Evolutionary conservation across 2,888 invertebrate genomes (phyloP), one percentile per base, ranked within the genome.

Genomic region (Drosophila tanythrix): DNA sequence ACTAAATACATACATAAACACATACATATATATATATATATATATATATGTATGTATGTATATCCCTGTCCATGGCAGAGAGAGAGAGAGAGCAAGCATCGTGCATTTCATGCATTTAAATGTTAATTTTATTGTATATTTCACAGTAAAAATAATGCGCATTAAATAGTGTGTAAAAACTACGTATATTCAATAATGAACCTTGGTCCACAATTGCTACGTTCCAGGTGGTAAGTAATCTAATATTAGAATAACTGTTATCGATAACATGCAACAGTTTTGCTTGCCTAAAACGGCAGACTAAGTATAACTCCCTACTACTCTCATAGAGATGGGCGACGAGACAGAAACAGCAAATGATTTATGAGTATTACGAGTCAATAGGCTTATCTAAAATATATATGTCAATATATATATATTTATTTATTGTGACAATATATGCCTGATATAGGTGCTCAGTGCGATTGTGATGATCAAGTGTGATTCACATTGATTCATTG

Each of bases 71-170:
- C 65, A 57, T 58, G 33, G 11, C 33, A 33, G 33, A 33, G 33
- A 11, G 10, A 33, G 27, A 27, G 33, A 33, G 33, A 33, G 33
- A 60, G 77, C 65, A 62, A 60, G 74, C 68, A 83, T 82, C 70
- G n/a, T 55, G 55, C 36, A 56, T 71, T 58, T 75, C 83, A 86
- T 88, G 88, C 85, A 85, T 85, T 89, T 85, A 88, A 89, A 81
- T 89, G 74, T 89, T 88, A 83, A 88, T 59, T 83, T 80, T 88
- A 88, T 78, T 89, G 83, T 85, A 89, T 74, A 85, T 76, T 80
- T 82, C 88, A 88, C 83, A 89, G 88, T 84, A 79, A 82, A 81
- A 77, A 73, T 69, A 81, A 82, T 81, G 84, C 75, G 81, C 81
- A 79, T 79, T 79, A 79, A 79, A 79, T 82, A 80, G 71, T 82